Evolutionary conservation across 2,113 vertebrate genomes (phyloP), one percentile per base, ranked within the genome.

Genomic region (Canis aureus): DNA sequence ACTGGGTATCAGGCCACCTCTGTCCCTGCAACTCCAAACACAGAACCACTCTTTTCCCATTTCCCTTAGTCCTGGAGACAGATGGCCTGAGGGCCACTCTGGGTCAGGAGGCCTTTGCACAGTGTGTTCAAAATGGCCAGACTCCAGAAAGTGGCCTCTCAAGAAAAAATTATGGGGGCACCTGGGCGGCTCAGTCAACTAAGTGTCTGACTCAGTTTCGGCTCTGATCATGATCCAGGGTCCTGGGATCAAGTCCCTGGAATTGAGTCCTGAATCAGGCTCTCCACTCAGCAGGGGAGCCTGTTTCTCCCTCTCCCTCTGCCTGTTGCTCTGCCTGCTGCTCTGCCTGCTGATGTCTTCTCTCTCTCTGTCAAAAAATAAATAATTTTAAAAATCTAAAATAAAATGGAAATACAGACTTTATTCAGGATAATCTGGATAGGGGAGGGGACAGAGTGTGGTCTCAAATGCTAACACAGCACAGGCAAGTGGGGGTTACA

Each of bases 91-190:
- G 8, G 1, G 15, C 51, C 7, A 0, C 76, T 91, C 19, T 25
- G 35, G 32, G 60, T 22, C 49, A 5, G 11, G 69, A 62, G 60
- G 53, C 1, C 17, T n/a, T 69, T 2, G 53, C 35, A 9, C 11
- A 0, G 19, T 59, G 51, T 7, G 9, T 0, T 11, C 12, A 16
- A 27, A 10, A 3, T 1, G 10, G 81, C 20, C 64, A 13, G 25
- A 22, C 7, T 29, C 32, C 60, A 76, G 66, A 20, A 43, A n/a
- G 11, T 12, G 12, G 43, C 11, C 74, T 79, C 62, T 85, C 16
- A 86, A 79, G 81, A 69, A 38, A 78, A 67, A 69, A 22, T 32
- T 23, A 55, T 35, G 67, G 32, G 32, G 67, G 17, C 1, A 4
- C 32, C 67, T 17, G 67, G 66, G 3, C 2, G n/a, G 67, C n/a